Evolutionary conservation across 2,797 vertebrate genomes (phyloP), one percentile per base, ranked within the genome.

Genomic region (Myotis myotis): DNA sequence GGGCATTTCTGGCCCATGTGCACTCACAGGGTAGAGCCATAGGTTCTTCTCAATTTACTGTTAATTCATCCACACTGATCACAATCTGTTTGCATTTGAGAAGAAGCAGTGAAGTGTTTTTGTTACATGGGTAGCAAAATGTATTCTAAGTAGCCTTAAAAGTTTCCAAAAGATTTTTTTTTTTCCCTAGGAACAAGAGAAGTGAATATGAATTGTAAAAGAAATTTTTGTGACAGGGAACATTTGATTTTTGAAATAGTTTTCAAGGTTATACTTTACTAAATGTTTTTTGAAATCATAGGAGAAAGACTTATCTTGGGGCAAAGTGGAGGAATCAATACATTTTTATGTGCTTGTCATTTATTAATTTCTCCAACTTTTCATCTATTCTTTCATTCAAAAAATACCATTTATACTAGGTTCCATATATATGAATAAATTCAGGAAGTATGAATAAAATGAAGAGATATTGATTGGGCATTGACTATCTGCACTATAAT

Each of bases 221-320:
- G 5, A 90, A 78, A 64, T 72, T 60, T 94, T 87, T 76, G 36
- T 89, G 51, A 76, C 62, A 79, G 71, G 49, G 74, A 90, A 79
- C 28, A 82, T 93, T 85, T 87, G 55, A 94, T 84, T 88, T 72
- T 93, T 95, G 66, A 93, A 91, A 81, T 91, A 71, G n/a, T 80
- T 94, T 36, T 66, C 25, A 55, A 80, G 87, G 12, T 47, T 90
- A 76, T 87, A 15, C 6, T 90, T 92, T 86, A 84, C 70, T 90
- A 90, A 95, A 75, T 87, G 62, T 55, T 12, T 12, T 89, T 75
- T 92, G 5, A 68, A 89, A 94, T 83, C n/a, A 23, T 66, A 87
- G 10, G 44, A 62, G 30, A 91, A 88, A 78, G 33, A 36, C 3
- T 95, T 89, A 89, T 49, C 55, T 68, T 30, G 51, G 81, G 51